Percentiles rank a stretch among this genome's conserved stretches.
Evolutionary conservation across 2,113 vertebrate species (phyloP).

Genomic region (Nannospalax galili): DNA sequence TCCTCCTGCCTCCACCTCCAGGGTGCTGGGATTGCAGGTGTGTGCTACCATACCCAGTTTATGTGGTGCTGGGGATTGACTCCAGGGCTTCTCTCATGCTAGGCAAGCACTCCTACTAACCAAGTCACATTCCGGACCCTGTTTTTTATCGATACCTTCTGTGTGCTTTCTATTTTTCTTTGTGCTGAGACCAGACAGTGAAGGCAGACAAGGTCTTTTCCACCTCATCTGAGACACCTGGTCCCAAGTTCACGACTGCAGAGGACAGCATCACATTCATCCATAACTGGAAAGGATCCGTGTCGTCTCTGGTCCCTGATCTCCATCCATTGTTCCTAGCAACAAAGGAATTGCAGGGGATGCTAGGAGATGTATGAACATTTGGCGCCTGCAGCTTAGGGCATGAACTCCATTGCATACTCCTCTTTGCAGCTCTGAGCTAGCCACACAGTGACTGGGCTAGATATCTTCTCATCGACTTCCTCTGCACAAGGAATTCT

Average conservation of each 20-base stretch:
- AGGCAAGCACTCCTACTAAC: background rate
- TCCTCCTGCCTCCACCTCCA: background rate
- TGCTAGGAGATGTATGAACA: background rate
- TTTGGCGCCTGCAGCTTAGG: background rate
- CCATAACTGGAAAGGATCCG: background rate
- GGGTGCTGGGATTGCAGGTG: background rate
- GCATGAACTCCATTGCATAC: background rate
- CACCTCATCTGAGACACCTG: background rate
- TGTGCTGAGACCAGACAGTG: background rate
- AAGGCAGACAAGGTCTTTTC: background rate
- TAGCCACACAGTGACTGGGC: background rate
- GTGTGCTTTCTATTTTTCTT: background rate
- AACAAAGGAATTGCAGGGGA: background rate
- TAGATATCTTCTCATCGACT: background rate
- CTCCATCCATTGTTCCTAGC: background rate
- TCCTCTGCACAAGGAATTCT: conserved; percentile 24
- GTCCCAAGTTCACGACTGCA: background rate
- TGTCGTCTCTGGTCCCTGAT: background rate
- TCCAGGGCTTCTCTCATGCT: background rate
- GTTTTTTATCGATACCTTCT: background rate
- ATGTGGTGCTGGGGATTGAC: background rate
- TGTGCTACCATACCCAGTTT: background rate
- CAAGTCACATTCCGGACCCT: background rate
- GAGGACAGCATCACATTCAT: background rate
- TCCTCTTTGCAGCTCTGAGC: background rate